Evolutionary conservation across 2,797 vertebrate genomes (phyloP).

Genomic region (Manis javanica): DNA sequence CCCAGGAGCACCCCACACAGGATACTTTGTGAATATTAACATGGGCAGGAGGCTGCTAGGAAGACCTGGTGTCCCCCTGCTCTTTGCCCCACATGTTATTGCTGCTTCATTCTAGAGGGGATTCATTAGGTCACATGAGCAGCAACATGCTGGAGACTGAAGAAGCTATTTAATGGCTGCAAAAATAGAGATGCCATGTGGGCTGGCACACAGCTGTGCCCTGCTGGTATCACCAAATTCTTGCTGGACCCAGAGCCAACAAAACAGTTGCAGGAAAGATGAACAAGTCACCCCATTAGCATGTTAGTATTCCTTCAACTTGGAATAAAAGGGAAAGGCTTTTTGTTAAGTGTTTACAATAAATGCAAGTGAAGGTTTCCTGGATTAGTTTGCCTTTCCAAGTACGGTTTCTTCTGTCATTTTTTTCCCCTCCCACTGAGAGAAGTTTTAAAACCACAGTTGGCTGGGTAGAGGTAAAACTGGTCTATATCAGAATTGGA

Average conservation of each 20-base stretch:
- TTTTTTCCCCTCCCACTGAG: not conserved
- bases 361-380: not conserved
- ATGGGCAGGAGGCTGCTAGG: not conserved
- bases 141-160: not conserved
- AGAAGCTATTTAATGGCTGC: conserved; percentile 43
- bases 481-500: not conserved
- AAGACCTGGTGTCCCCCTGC: not conserved
- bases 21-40: not conserved
- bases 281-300: not conserved
- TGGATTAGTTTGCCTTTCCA: conserved; percentile 11
- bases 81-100: conserved; percentile 15
- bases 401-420: not conserved
- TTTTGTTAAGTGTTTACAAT: not conserved
- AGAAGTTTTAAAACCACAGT: conserved; percentile 46
- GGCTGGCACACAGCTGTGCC: not conserved
- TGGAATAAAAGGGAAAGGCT: not conserved
- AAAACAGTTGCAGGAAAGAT: not conserved
- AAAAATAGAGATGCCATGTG: not conserved
- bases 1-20: not conserved
- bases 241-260: not conserved
- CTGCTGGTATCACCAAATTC: conserved; percentile 1
- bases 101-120: conserved; percentile 25
- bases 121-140: not conserved
- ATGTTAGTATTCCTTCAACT: not conserved
- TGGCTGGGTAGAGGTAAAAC: not conserved